A percentile compares a stretch with the other conserved stretches of the same genome.
Conservation (phyloP, 1,140 invertebrate species). For the Bilobella aurantiaca region DNA sequence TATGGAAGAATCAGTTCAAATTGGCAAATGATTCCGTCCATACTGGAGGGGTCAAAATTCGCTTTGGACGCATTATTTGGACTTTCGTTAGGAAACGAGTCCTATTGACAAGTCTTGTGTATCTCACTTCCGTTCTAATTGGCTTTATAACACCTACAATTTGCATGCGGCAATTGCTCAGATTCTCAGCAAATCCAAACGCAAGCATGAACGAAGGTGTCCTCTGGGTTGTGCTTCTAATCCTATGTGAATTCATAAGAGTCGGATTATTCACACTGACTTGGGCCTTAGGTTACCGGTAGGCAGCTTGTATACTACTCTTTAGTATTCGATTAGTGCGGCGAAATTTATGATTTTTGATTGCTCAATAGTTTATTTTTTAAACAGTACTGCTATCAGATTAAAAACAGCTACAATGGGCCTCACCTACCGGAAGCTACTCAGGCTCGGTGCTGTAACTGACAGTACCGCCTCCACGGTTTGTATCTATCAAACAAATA, state of each 20-base stretch:
- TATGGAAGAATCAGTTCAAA: conserved; percentile 30
- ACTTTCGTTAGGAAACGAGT: conserved; percentile 49
- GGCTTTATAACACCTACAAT: conserved; percentile 55
- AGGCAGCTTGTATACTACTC: conserved; percentile 11
- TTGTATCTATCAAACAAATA: conserved; percentile 1
- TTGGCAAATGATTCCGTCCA: no score
- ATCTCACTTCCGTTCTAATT: conserved; percentile 45
- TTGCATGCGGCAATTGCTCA: conserved; percentile 48
- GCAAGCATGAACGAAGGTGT: conserved; percentile 41
- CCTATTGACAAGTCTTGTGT: conserved; percentile 45
- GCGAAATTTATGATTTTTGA: conserved; percentile 4
- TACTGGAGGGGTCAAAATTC: conserved; percentile 10
- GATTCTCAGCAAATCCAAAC: conserved; percentile 43
- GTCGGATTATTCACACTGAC: conserved; percentile 49
- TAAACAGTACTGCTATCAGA: conserved; percentile 51
- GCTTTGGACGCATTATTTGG: conserved; percentile 42
- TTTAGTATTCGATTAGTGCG: not conserved
- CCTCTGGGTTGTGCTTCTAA: conserved; percentile 45
- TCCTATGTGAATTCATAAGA: conserved; percentile 47
- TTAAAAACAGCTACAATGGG: conserved; percentile 50
- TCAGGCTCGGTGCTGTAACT: conserved; percentile 47
- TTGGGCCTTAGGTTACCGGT: conserved; percentile 51
- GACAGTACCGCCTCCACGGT: conserved; percentile 53
- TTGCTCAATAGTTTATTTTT: conserved; percentile 21
- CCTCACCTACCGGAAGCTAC: conserved; percentile 54